phyloP scores from a whole-genome alignment of 2,113 vertebrate genomes.

The Erpornis zantholeuca region DNA sequence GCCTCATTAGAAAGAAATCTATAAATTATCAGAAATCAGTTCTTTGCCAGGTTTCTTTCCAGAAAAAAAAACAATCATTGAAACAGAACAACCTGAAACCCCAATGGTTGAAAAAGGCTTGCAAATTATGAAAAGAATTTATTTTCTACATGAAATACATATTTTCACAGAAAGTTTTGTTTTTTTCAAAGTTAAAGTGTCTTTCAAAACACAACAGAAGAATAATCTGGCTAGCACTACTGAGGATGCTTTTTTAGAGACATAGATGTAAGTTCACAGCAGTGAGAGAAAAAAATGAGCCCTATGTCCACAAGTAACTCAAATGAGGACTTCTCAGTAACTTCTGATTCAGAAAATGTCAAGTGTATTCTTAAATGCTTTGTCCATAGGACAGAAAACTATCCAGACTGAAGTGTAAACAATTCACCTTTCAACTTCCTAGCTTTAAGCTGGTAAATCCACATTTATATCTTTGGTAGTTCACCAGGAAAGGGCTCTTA shows the following conservation, averaged over 20 bases:
- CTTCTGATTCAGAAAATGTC: background rate
- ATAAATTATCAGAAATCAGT: background rate
- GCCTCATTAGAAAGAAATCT: background rate
- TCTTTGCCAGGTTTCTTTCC: background rate
- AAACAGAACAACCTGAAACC: background rate
- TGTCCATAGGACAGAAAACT: background rate
- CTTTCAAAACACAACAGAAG: background rate
- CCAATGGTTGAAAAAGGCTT: background rate
- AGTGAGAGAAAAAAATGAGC: background rate
- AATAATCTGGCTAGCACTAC: background rate
- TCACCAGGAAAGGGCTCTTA: background rate
- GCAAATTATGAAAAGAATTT: background rate
- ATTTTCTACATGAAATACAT: background rate
- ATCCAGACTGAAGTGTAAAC: background rate
- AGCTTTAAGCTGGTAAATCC: background rate
- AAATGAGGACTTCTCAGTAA: background rate
- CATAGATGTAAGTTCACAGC: background rate
- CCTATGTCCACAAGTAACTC: no score
- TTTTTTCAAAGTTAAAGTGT: background rate
- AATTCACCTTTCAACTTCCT: background rate
- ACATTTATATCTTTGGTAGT: background rate
- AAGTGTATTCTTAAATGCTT: background rate
- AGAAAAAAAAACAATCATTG: background rate
- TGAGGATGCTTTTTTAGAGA: background rate
- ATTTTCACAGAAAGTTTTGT: background rate